phyloP scores from a whole-genome alignment of 2,888 invertebrate genomes.

The Ecliptopera silaceata region DNA sequence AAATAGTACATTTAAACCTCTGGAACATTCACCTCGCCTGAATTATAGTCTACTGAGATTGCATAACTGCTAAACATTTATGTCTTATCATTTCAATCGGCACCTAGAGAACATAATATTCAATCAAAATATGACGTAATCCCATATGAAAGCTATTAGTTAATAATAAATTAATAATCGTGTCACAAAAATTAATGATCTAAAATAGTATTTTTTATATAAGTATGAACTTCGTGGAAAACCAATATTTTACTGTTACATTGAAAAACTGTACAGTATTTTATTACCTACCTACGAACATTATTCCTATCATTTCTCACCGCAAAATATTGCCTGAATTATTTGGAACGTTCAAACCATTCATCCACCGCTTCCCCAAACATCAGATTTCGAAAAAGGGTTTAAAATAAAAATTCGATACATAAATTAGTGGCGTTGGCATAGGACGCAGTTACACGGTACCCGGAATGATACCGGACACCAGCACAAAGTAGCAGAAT shows the following conservation, averaged over 20 bases:
- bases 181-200: no score
- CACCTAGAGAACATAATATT: no score
- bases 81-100: neutral
- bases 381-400: constrained; percentile 41
- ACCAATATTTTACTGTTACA: neutral
- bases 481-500: neutral
- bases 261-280: neutral
- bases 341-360: constrained; percentile 24
- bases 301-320: constrained; percentile 10
- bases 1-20: constrained; percentile 23
- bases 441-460: constrained; percentile 40
- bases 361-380: constrained; percentile 23
- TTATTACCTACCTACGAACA: neutral
- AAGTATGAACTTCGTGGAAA: neutral
- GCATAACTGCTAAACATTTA: constrained; percentile 11
- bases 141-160: no score
- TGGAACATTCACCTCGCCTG: constrained; percentile 20
- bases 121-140: no score
- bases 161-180: no score
- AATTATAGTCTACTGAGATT: constrained; percentile 11
- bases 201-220: no score
- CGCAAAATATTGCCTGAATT: constrained; percentile 23
- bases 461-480: neutral
- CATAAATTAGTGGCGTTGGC: constrained; percentile 65
- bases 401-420: constrained; percentile 51